These are phyloP conservation scores for Zalophus californianus DNA, from an alignment of 2,797 vertebrate genomes.

Conservation along the genomic window DNA sequence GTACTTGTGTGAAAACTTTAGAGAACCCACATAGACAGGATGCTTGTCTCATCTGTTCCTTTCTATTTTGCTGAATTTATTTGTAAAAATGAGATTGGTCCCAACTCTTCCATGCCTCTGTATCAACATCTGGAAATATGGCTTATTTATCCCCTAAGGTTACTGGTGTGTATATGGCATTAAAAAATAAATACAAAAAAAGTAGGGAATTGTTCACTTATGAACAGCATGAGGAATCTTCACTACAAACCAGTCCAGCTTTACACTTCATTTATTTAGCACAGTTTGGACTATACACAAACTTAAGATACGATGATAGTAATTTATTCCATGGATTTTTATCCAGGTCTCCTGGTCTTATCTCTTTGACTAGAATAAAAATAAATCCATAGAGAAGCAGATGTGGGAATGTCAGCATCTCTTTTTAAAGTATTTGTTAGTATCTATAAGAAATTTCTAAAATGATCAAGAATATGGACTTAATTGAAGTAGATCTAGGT, in stretches of 20 bases:
- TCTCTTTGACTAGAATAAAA: conserved; percentile 41
- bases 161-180: neutral
- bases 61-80: conserved; percentile 32
- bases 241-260: neutral
- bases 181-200: neutral
- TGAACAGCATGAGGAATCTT: neutral
- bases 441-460: conserved; percentile 27
- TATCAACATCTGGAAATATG: conserved; percentile 41
- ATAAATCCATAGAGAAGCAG: conserved; percentile 59
- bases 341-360: neutral
- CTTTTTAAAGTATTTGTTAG: conserved; percentile 42
- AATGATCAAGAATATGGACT: neutral
- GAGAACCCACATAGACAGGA: neutral
- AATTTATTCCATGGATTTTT: conserved; percentile 29
- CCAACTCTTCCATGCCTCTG: neutral
- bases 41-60: conserved; percentile 11
- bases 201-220: neutral
- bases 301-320: neutral
- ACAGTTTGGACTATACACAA: neutral
- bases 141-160: neutral
- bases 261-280: conserved; percentile 9
- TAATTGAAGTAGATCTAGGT: conserved; percentile 27
- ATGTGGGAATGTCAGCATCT: neutral
- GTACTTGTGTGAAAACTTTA: neutral
- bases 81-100: neutral